These are phyloP conservation scores for Planococcus citri DNA, from an alignment of 1,140 invertebrate genomes.

Conservation along the genomic window DNA sequence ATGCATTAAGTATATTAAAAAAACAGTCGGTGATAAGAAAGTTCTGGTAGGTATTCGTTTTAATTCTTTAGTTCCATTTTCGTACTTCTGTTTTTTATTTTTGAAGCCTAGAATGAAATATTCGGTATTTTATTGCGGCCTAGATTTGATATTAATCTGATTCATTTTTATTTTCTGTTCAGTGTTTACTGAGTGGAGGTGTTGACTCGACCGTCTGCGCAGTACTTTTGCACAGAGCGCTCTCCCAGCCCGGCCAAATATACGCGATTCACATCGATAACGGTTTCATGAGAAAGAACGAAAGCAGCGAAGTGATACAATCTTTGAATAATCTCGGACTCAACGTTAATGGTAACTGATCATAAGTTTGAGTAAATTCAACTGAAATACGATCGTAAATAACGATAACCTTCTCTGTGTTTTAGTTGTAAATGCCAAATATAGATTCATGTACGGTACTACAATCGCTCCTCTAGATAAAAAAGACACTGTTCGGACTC, in stretches of 20 bases:
- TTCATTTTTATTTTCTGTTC: too few species aligned
- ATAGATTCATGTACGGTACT: constrained; percentile 59
- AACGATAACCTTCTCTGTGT: constrained; percentile 23
- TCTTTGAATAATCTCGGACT: constrained; percentile 76
- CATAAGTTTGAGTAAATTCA: not conserved
- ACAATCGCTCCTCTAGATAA: constrained; percentile 56
- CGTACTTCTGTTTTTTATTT: not conserved
- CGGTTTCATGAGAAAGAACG: constrained; percentile 95
- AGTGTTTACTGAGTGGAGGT: constrained; percentile 73
- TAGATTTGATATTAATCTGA: too few species aligned
- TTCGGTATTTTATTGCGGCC: too few species aligned
- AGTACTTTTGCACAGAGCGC: constrained; percentile 78
- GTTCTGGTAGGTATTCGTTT: constrained; percentile 60
- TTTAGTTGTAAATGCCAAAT: constrained; percentile 55
- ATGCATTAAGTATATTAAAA: constrained; percentile 86
- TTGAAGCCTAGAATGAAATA: too few species aligned
- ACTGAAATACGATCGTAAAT: constrained; percentile 13
- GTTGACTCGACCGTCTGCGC: constrained; percentile 98
- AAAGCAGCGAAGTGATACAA: constrained; percentile 76
- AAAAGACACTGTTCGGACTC: constrained; percentile 43
- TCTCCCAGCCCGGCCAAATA: constrained; percentile 71
- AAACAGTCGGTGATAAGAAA: constrained; percentile 82
- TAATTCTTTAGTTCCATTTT: not conserved
- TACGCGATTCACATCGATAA: constrained; percentile 98
- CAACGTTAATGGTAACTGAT: constrained; percentile 53